A percentile compares a stretch with the other conserved stretches of the same genome.
These are phyloP conservation scores for Brachionichthys hirsutus DNA, from an alignment of 2,113 vertebrate species.

Conservation along the genomic window DNA sequence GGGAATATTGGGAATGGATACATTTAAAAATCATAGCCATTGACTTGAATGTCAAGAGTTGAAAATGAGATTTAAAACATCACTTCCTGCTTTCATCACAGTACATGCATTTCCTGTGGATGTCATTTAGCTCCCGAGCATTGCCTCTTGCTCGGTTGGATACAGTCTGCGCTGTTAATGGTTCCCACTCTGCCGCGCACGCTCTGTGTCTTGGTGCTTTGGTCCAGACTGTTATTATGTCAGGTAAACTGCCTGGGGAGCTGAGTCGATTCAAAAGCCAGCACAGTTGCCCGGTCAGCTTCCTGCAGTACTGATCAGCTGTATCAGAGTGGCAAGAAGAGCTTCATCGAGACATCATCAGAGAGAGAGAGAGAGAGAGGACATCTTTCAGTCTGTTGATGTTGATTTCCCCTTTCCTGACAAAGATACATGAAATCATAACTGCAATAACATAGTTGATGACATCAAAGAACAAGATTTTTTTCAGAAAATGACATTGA, in stretches of 20 bases:
- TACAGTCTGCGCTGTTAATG: slow-evolving; percentile 48
- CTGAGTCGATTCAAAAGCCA: slow-evolving; percentile 46
- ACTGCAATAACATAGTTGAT: slow-evolving; percentile 6
- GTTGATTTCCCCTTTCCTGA: slow-evolving; percentile 27
- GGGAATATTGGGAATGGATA: slow-evolving; percentile 28
- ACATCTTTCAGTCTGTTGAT: slow-evolving; percentile 38
- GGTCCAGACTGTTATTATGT: slow-evolving; percentile 42
- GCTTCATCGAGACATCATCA: slow-evolving; percentile 60
- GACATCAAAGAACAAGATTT: not conserved
- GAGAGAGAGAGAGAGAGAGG: slow-evolving; percentile 48
- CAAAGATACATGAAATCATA: slow-evolving; percentile 12
- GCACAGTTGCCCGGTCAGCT: slow-evolving; percentile 21
- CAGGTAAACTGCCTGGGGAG: slow-evolving; percentile 49
- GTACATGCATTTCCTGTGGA: slow-evolving; percentile 48
- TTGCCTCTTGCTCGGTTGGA: slow-evolving; percentile 29
- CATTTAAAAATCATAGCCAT: slow-evolving; percentile 29
- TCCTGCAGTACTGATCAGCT: slow-evolving; percentile 49
- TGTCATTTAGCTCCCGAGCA: slow-evolving; percentile 50
- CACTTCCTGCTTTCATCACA: slow-evolving; percentile 38
- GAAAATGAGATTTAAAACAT: slow-evolving; percentile 66
- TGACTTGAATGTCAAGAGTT: slow-evolving; percentile 67
- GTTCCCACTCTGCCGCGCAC: slow-evolving; percentile 40
- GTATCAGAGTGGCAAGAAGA: slow-evolving; percentile 38
- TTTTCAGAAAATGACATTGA: not conserved
- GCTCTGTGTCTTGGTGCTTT: slow-evolving; percentile 25